Conservation (phyloP, 23 tunicate species). For the Ciona savignyi region DNA sequence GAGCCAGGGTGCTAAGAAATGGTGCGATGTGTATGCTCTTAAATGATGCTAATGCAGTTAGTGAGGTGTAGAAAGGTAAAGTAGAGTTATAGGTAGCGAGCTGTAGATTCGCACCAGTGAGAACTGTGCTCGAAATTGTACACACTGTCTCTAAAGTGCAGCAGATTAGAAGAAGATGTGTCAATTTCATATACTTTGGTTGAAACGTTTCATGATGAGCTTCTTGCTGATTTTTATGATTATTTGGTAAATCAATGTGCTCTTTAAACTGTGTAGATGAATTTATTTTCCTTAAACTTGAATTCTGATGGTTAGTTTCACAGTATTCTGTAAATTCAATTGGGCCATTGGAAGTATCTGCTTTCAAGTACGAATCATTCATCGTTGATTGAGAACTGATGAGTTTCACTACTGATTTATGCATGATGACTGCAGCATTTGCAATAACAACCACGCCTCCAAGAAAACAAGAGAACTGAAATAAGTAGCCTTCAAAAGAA, state of each 20-base stretch:
- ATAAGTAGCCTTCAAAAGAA: not conserved
- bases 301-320: not conserved
- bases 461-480: not conserved
- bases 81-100: not conserved
- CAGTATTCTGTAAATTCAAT: not conserved
- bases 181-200: not conserved
- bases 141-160: constrained; percentile 14
- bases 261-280: not conserved
- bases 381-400: not conserved
- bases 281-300: not conserved
- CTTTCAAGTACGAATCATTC: not conserved
- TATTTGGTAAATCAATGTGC: not conserved
- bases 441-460: constrained; percentile 19
- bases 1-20: constrained; percentile 12
- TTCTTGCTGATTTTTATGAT: not conserved
- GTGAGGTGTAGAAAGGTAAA: too few species aligned
- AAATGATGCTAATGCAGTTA: not conserved
- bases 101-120: not conserved
- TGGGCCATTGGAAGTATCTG: not conserved
- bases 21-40: constrained; percentile 3
- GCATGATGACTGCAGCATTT: constrained; percentile 12
- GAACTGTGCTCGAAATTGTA: not conserved
- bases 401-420: constrained; percentile 9
- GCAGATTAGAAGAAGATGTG: constrained; percentile 6
- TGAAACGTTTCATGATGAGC: not conserved